Evolutionary conservation across 2,113 vertebrate genomes (phyloP), one percentile per base, ranked within the genome.

Genomic region (Ellobius talpinus): DNA sequence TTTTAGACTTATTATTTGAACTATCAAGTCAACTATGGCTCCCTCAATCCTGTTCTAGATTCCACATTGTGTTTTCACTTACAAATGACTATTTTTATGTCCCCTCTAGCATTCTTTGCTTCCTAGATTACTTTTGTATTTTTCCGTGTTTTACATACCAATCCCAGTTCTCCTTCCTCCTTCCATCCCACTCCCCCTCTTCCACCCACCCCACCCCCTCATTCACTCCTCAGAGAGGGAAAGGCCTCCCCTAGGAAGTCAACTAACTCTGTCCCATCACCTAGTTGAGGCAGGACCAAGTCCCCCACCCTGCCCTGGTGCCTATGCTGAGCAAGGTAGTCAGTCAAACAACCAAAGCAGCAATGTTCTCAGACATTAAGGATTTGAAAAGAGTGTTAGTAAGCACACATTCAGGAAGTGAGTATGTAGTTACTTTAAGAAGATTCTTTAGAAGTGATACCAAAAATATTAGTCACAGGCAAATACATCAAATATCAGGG

Each of bases 21-120:
- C 12, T 68, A 11, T 16, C 26, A 79, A 74, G 21, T 70, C 29
- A 73, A 14, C 87, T 96, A 87, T 11, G 4, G 33, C 4, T 92
- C 42, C 79, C 90, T 84, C 31, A 61, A 4, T 7, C 6, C 6
- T 9, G 2, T 87, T 87, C 23, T 70, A 5, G 10, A 76, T 85
- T 95, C 36, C 55, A 87, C 90, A 90, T 55, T 70, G 10, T 70
- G 36, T 50, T 93, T 78, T 93, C 70, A 45, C 55, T 85, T 88
- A 79, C 4, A 92, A 87, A 26, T 45, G 9, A 93, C 50, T 73
- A 45, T 84, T 77, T 17, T 47, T 24, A 31, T 87, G 45, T 31
- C 79, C 73, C 52, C 17, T 66, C 5, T 8, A 47, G 39, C 58
- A 63, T 24, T 87, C 65, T 78, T 66, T 47, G 16, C 8, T 13